A percentile compares a stretch with the other conserved stretches of the same genome.
Conservation (phyloP, 2,113 vertebrate species). For the Regulus satrapa region DNA sequence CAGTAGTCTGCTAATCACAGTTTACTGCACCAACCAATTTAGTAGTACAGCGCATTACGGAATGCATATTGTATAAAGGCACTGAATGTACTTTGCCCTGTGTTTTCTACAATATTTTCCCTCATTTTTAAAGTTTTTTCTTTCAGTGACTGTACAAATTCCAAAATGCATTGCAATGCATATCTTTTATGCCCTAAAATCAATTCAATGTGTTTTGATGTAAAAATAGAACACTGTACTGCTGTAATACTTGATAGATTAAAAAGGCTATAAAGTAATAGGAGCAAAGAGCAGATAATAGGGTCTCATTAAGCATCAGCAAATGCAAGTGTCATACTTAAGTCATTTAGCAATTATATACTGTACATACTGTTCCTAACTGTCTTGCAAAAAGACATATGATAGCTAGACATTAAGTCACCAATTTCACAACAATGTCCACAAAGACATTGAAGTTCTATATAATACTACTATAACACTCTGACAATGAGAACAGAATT, state of each 20-base stretch:
- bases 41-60: constrained; percentile 37
- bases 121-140: constrained; percentile 40
- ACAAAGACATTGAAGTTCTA: constrained; percentile 84
- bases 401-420: constrained; percentile 82
- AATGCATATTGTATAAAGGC: constrained; percentile 77
- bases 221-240: constrained; percentile 70
- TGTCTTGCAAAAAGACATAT: constrained; percentile 81
- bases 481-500: constrained; percentile 79
- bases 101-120: constrained; percentile 58
- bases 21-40: not conserved
- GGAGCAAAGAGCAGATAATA: constrained; percentile 70
- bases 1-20: constrained; percentile 14
- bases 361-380: constrained; percentile 80
- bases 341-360: constrained; percentile 76
- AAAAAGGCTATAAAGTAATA: constrained; percentile 66
- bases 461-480: constrained; percentile 84
- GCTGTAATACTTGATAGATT: constrained; percentile 66
- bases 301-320: constrained; percentile 74
- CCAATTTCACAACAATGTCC: constrained; percentile 81
- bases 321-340: constrained; percentile 74
- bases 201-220: constrained; percentile 53
- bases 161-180: constrained; percentile 66
- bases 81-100: constrained; percentile 74
- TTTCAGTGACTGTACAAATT: constrained; percentile 65
- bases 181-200: constrained; percentile 64